Evolutionary conservation across 2,113 vertebrate species (phyloP).

Genomic region (Pseudorhombus dupliciocellatus): DNA sequence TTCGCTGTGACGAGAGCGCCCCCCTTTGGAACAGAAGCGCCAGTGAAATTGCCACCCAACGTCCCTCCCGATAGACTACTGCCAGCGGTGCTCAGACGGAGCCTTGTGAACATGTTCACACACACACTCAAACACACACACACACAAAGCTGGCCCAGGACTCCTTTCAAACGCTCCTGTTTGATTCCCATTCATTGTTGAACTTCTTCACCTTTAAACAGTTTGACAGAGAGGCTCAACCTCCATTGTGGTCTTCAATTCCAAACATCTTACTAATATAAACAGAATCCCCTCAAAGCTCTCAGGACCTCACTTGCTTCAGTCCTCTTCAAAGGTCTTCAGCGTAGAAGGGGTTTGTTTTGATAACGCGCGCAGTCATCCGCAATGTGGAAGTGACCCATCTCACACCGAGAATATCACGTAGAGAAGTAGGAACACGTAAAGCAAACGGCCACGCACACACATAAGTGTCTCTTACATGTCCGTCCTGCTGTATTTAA

Average conservation of each 20-base stretch:
- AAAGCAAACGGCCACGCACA: background rate
- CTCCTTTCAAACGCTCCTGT: slow-evolving; percentile 26
- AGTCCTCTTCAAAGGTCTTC: slow-evolving; percentile 34
- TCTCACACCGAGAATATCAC: background rate
- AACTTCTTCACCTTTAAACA: background rate
- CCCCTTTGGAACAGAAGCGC: slow-evolving; percentile 64
- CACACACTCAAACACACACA: slow-evolving; percentile 4
- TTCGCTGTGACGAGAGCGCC: slow-evolving; percentile 59
- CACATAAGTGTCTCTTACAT: background rate
- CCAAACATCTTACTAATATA: slow-evolving; percentile 28
- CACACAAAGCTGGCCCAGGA: slow-evolving; percentile 27
- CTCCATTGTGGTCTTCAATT: background rate
- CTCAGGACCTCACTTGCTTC: slow-evolving; percentile 39
- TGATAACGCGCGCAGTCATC: slow-evolving; percentile 19
- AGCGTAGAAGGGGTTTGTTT: slow-evolving; percentile 15
- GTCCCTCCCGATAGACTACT: slow-evolving; percentile 46
- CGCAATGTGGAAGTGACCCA: slow-evolving; percentile 29
- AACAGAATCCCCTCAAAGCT: slow-evolving; percentile 43
- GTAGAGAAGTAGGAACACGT: slow-evolving; percentile 10
- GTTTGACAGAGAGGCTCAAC: background rate
- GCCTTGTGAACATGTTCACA: slow-evolving; percentile 11
- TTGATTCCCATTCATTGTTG: slow-evolving; percentile 26
- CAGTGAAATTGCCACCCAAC: slow-evolving; percentile 50
- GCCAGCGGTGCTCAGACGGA: slow-evolving; percentile 31
- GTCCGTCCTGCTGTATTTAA: slow-evolving; percentile 30